A percentile compares a stretch with the other conserved stretches of the same genome.
Conservation (phyloP, 2,797 vertebrate species). For the Eleutherodactylus coqui region DNA sequence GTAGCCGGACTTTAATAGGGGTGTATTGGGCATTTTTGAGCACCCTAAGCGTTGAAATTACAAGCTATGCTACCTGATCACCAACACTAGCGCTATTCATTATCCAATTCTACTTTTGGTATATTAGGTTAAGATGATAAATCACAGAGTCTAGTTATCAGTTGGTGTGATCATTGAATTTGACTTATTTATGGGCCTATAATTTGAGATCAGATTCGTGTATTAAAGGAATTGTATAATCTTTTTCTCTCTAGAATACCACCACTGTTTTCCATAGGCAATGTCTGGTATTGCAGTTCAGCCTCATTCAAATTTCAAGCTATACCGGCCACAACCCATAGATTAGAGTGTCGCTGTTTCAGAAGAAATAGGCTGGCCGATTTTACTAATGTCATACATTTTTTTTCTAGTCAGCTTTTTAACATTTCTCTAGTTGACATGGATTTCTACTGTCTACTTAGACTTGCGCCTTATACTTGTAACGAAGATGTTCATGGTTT, state of each 20-base stretch:
- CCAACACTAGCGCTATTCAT: too few species aligned
- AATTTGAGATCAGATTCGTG: too few species aligned
- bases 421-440: background rate
- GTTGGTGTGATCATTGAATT: too few species aligned
- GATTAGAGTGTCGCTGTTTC: background rate
- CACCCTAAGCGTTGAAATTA: too few species aligned
- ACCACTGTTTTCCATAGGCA: background rate
- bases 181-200: too few species aligned
- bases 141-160: too few species aligned
- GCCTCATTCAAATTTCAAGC: background rate
- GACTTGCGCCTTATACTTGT: background rate
- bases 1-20: too few species aligned
- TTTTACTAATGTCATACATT: background rate
- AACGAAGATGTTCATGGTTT: slow-evolving; percentile 17
- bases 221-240: too few species aligned
- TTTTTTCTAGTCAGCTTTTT: background rate
- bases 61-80: too few species aligned
- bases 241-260: background rate
- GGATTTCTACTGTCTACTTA: background rate
- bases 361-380: background rate
- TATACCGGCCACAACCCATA: background rate
- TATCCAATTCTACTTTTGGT: too few species aligned
- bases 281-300: background rate
- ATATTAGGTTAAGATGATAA: too few species aligned
- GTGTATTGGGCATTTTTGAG: too few species aligned